Base-by-base conservation (phyloP, 2,888 invertebrate species). In the Microchrysa polita region DNA sequence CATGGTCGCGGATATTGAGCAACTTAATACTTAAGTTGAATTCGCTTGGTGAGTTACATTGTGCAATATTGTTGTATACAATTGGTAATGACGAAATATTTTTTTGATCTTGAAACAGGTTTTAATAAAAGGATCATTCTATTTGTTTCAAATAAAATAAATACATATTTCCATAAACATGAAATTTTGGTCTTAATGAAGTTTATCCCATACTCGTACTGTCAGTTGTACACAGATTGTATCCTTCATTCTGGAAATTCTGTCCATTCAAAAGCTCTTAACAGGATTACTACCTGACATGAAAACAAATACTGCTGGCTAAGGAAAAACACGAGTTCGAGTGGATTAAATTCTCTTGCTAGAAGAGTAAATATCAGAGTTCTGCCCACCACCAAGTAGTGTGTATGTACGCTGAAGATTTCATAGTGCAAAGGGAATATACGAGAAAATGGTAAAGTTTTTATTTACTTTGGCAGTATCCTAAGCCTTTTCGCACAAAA, bases 221-320 rank as follows among this genome's bases (percentile, higher is more conserved):
- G 48, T 10, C 12, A 12, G 12, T 48, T 2, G 20, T 20, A 34
- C 40, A 16, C 34, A 61, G 40, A 55, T 20, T 40, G n/a, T 48
- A 16, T 16, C 12, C 65, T 18, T 22, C 9, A 48, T 55, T 16
- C 9, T 7, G 9, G 42, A 69, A 55, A 40, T n/a, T 42, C 40
- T 16, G 57, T 57, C 40, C 42, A 69, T 57, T 69, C 42, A 69
- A 53, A 55, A 69, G 69, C 69, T 69, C 57, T 69, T 40, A 55
- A 69, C 69, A 69, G 69, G 69, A 69, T 69, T 69, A 69, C 55
- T 67, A 69, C 69, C 69, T 69, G 69, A 69, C 57, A 57, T 57
- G 14, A 69, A 57, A 55, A 57, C 69, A 69, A 69, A 69, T 69
- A 40, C 53, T 55, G 40, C 65, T 23, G 14, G 14, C 20, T 34